These are phyloP conservation scores for Sterrhoptilus dennistouni DNA, from an alignment of 2,113 vertebrate species.

Conservation along the genomic window DNA sequence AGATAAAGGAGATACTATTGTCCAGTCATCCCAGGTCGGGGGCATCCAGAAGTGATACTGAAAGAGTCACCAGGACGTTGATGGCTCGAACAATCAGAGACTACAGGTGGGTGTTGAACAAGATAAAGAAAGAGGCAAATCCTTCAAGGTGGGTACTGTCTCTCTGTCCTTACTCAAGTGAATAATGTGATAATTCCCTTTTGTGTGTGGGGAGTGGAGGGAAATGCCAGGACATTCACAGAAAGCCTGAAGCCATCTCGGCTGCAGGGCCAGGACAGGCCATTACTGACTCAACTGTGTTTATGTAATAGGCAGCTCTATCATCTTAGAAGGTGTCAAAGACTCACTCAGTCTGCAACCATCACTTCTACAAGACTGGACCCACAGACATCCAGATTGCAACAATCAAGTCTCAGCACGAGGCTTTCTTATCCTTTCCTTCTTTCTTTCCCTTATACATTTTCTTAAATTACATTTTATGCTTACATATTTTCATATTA, in stretches of 20 bases:
- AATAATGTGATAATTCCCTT: not conserved
- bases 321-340: not conserved
- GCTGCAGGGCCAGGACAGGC: too few species aligned
- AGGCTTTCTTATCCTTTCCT: not conserved
- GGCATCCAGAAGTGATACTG: not conserved
- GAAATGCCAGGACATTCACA: not conserved
- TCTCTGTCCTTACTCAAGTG: not conserved
- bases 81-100: not conserved
- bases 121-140: not conserved
- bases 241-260: not conserved
- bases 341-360: not conserved
- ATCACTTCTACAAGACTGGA: not conserved
- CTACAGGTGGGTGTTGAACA: not conserved
- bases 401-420: fast-evolving
- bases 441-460: not conserved
- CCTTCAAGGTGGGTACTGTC: not conserved
- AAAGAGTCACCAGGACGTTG: not conserved
- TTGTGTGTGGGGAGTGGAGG: too few species aligned
- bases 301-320: not conserved
- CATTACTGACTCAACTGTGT: not conserved
- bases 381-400: not conserved
- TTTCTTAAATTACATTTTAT: not conserved
- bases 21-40: not conserved
- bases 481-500: not conserved
- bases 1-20: not conserved